Evolutionary conservation across 2,888 invertebrate genomes (phyloP).

Genomic region (Periphyllus acericola): DNA sequence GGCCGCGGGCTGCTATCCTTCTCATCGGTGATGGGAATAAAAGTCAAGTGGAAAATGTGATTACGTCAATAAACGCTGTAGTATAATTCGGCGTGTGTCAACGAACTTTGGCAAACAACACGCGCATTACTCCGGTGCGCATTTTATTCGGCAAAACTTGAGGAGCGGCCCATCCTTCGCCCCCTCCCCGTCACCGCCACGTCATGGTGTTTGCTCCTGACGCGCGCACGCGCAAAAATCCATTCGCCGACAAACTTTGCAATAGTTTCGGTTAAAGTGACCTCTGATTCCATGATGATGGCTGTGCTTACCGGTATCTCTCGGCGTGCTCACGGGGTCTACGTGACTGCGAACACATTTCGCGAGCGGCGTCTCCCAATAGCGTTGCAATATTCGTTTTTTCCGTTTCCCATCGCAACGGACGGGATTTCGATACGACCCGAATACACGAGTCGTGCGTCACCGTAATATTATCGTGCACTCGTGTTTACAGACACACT

Average conservation of each 20-base stretch:
- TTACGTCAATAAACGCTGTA: background rate
- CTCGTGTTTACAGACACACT: no score
- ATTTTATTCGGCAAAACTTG: constrained; percentile 11
- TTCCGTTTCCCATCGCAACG: background rate
- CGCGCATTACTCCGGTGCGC: background rate
- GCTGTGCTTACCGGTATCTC: background rate
- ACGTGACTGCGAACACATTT: background rate
- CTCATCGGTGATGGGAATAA: background rate
- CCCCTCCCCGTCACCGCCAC: no score
- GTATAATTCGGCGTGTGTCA: background rate
- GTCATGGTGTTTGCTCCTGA: no score
- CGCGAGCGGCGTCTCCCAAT: background rate
- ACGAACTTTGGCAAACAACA: constrained; percentile 1
- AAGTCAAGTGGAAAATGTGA: constrained; percentile 1
- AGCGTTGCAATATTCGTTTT: background rate
- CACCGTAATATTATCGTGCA: background rate
- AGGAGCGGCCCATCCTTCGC: no score
- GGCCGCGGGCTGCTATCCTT: no score
- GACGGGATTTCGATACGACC: background rate
- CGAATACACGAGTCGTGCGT: background rate
- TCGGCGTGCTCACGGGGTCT: background rate
- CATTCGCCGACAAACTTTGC: background rate
- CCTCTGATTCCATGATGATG: background rate
- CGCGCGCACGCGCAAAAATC: background rate
- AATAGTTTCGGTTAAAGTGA: background rate